Conservation (phyloP, 1,140 invertebrate species). For the Phenacoccus solenopsis region DNA sequence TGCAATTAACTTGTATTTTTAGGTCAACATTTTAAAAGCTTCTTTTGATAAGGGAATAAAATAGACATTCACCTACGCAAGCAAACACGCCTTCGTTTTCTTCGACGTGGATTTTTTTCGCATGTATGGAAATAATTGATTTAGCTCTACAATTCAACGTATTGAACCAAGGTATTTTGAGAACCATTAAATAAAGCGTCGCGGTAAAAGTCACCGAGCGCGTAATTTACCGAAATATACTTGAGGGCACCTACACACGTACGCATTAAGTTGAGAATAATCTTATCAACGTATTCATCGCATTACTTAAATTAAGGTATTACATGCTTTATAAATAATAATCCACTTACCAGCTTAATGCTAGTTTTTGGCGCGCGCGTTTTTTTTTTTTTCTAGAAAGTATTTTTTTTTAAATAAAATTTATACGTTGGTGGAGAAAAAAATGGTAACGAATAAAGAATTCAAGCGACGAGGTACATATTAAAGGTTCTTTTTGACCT, state of each 20-base stretch:
- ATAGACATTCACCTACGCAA: no score
- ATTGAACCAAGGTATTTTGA: background rate
- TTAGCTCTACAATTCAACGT: background rate
- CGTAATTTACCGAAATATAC: background rate
- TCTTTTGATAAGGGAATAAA: no score
- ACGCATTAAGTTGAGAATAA: background rate
- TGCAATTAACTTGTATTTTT: no score
- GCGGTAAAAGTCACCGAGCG: background rate
- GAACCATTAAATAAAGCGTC: background rate
- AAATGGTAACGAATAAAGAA: background rate
- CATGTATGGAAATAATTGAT: background rate
- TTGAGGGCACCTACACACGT: background rate
- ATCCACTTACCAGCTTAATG: background rate
- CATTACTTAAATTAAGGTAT: slow-evolving; percentile 3
- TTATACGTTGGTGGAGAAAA: background rate
- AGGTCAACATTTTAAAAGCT: no score
- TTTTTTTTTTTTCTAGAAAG: background rate
- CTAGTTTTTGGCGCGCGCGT: background rate
- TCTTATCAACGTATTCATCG: background rate
- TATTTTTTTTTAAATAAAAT: background rate
- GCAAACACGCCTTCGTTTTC: no score
- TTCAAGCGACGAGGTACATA: slow-evolving; percentile 1
- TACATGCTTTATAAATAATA: slow-evolving; percentile 3
- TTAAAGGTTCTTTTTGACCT: background rate
- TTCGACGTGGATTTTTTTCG: no score